Percentiles rank a stretch among this genome's conserved stretches.
Conservation (phyloP, 1,140 invertebrate species). For the Centruroides vittatus region DNA sequence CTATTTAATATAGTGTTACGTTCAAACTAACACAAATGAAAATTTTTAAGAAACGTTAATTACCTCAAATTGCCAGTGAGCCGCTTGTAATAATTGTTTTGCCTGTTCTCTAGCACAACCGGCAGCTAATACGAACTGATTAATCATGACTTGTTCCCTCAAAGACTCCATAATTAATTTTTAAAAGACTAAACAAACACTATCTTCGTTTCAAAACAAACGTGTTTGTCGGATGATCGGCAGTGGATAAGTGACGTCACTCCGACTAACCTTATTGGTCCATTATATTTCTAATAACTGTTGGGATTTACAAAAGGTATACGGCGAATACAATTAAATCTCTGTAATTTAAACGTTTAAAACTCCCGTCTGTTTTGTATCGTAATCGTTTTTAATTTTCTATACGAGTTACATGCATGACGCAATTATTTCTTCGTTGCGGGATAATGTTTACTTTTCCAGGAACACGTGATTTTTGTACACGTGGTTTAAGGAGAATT, state of each 20-base stretch:
- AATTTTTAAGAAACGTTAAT: background rate
- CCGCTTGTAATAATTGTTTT: conserved; percentile 76
- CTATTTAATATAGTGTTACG: too few species aligned
- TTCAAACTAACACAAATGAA: too few species aligned
- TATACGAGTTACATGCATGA: too few species aligned
- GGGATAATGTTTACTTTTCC: too few species aligned
- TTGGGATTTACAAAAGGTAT: too few species aligned
- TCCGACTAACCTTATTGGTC: background rate
- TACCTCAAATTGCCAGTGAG: conserved; percentile 95
- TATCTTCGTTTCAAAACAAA: background rate
- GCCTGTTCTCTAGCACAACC: conserved; percentile 86
- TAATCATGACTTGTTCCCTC: conserved; percentile 91
- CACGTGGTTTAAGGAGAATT: background rate
- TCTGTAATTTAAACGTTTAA: background rate
- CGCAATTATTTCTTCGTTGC: too few species aligned
- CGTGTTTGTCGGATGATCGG: background rate
- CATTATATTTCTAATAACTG: background rate
- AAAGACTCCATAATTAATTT: conserved; percentile 58
- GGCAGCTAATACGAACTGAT: conserved; percentile 84
- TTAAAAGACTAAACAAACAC: background rate
- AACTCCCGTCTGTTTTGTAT: too few species aligned
- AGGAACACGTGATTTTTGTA: background rate
- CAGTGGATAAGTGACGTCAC: background rate
- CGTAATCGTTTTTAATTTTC: too few species aligned
- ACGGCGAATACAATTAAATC: too few species aligned